Conservation (phyloP, 2,888 invertebrate species). For the Eurytoma californica region DNA sequence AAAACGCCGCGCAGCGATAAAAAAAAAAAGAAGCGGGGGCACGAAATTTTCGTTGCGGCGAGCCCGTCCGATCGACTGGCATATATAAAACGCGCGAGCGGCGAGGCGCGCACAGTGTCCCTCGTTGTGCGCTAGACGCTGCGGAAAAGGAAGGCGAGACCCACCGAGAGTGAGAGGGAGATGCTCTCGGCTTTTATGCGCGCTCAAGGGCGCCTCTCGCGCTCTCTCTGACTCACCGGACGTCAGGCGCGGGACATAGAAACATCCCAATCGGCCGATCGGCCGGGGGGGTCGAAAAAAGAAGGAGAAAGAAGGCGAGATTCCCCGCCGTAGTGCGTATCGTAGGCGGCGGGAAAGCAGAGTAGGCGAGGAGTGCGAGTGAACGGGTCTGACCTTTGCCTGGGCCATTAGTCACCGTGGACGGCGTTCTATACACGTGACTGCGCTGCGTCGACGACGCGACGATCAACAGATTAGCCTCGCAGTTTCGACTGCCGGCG, state of each 20-base stretch:
- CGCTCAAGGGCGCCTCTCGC: conserved; percentile 65
- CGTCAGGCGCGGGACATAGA: conserved; percentile 62
- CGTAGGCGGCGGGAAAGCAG: not conserved
- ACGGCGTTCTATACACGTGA: too few species aligned
- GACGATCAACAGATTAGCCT: conserved; percentile 37
- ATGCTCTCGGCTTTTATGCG: conserved; percentile 60
- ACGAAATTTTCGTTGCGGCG: not conserved
- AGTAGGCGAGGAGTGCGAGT: not conserved
- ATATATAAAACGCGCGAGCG: not conserved
- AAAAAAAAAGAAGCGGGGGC: not conserved
- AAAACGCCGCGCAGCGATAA: not conserved
- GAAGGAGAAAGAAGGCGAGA: not conserved
- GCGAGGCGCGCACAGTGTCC: not conserved
- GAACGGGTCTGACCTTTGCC: conserved; percentile 5
- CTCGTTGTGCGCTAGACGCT: conserved; percentile 18
- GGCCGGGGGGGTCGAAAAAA: not conserved
- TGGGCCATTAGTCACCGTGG: conserved; percentile 14
- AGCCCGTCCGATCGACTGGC: not conserved
- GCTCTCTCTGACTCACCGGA: conserved; percentile 54
- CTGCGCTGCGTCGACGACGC: not conserved
- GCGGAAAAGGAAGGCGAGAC: conserved; percentile 25
- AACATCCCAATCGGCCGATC: conserved; percentile 65
- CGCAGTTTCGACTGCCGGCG: conserved; percentile 14
- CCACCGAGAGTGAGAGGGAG: conserved; percentile 2
- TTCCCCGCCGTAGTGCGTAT: not conserved